Base-by-base conservation (phyloP, 2,888 invertebrate species). In the Hydroisotoma schaefferi region DNA sequence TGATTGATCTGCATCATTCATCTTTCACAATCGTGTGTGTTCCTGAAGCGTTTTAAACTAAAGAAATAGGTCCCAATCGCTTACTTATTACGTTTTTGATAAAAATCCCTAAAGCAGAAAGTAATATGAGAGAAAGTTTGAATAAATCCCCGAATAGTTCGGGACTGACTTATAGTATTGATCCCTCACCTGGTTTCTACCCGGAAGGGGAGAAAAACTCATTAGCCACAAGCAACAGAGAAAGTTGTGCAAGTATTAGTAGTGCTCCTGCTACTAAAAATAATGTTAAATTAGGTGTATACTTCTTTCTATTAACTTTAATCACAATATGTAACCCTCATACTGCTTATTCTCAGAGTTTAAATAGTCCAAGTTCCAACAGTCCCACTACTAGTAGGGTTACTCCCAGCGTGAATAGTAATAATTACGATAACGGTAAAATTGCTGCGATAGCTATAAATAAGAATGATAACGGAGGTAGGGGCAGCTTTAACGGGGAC, bases 401-500 rank as follows among this genome's bases (percentile, higher is more conserved):
- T 4, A 4, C 40, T 40, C 40, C 33, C 15, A 33, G 8, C 15
- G 8, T 33, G 33, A 10, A 8, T 33, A 33, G 33, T 33, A 33
- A 10, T 33, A 33, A 15, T 33, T 8, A 15, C 8, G 15, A 15
- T 33, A 15, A 15, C 6, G 33, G 15, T 15, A 10, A 28, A 26
- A 26, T 25, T 12, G 33, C 54, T 12, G 26, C 20, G 1, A 48
- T 10, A 2, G 22, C 28, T 15, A 23, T 28, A 27, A 29, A 25
- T 26, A 49, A 18, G 29, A 37, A n/a, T 40, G 40, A 40, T 18
- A 44, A 33, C 2, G 53, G 48, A 18, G 20, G 33, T 15, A 59
- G 59, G 33, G 63, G 49, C 44, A 56, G 59, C 40, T 43, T 56
- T 12, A 59, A 53, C 23, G 59, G 56, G 10, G 63, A 59, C 52